Evolutionary conservation across 2,113 vertebrate genomes (phyloP).

Genomic region (Camelus dromedarius): DNA sequence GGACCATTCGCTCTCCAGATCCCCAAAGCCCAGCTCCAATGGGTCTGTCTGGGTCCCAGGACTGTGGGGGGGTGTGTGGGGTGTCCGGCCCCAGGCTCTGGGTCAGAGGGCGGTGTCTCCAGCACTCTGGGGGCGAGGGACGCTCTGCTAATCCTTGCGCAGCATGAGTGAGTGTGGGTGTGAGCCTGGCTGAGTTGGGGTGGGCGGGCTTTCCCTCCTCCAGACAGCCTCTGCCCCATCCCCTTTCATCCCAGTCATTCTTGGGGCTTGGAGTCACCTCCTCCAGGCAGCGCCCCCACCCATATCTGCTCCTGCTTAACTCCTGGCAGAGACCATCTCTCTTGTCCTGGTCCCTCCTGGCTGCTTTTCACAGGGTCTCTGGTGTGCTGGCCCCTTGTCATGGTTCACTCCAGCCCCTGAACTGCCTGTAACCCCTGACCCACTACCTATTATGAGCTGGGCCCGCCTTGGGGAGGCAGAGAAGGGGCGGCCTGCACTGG

Average conservation of each 20-base stretch:
- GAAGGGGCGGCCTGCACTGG: neutral
- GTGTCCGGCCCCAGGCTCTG: neutral
- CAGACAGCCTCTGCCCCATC: neutral
- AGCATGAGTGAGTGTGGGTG: neutral
- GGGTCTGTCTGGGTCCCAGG: neutral
- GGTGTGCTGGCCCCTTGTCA: accelerated
- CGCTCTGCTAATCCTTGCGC: neutral
- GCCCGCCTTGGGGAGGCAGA: neutral
- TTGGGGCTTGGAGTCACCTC: neutral
- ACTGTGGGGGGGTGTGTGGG: accelerated
- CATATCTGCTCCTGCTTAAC: accelerated
- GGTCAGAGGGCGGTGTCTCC: neutral
- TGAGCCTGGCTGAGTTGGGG: neutral
- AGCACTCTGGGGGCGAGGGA: neutral
- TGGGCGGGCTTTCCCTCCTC: neutral
- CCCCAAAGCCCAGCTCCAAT: neutral
- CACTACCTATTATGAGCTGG: neutral
- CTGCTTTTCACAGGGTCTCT: neutral
- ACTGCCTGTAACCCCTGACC: neutral
- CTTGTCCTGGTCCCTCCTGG: accelerated
- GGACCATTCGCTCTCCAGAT: neutral
- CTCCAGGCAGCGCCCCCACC: neutral
- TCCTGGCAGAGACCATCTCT: neutral
- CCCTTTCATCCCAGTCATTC: neutral
- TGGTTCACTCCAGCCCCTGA: neutral